Evolutionary conservation across 2,797 vertebrate species (phyloP).

Genomic region (Mus minutoides): DNA sequence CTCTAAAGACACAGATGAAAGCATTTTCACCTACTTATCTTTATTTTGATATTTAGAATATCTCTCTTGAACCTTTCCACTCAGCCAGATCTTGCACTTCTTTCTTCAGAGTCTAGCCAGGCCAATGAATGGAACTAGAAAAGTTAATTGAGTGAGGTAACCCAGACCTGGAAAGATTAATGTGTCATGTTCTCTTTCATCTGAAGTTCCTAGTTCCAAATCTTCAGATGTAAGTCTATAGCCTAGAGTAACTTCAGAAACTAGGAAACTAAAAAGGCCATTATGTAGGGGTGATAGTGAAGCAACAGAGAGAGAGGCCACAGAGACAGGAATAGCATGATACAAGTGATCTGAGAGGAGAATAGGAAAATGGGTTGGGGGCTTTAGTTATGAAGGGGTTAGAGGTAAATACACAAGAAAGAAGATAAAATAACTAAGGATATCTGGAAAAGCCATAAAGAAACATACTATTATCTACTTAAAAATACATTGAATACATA

Average conservation of each 20-base stretch:
- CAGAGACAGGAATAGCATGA: background rate
- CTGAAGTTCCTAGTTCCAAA: background rate
- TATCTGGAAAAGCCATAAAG: no score
- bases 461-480: background rate
- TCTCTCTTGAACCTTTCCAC: background rate
- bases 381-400: background rate
- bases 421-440: background rate
- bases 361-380: background rate
- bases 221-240: background rate
- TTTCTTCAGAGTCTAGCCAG: background rate
- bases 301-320: background rate
- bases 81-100: background rate
- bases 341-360: background rate
- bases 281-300: background rate
- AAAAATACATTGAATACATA: background rate
- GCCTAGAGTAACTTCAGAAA: background rate
- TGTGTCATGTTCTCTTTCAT: background rate
- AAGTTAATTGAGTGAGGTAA: background rate
- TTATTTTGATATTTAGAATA: conserved; percentile 20
- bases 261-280: background rate
- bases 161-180: background rate
- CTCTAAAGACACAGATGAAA: conserved; percentile 56
- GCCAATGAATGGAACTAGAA: conserved; percentile 37
- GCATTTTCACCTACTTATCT: conserved; percentile 28
- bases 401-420: background rate